phyloP scores from a whole-genome alignment of 2,113 vertebrate genomes.

The Pitta sordida region DNA sequence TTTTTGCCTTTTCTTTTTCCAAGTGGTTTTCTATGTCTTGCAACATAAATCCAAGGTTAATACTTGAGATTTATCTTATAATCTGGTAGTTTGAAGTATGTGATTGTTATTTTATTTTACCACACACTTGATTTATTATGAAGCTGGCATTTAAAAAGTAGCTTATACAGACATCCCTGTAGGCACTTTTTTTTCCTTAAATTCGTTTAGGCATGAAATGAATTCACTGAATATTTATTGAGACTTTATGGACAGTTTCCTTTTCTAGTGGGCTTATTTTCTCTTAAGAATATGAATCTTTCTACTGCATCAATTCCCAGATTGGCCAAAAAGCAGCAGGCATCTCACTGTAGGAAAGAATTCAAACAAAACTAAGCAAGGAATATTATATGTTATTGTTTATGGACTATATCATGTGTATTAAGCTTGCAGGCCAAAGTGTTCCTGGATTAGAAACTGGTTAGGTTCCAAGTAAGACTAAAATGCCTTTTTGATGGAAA shows the following conservation, averaged over 20 bases:
- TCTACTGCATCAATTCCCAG: slow-evolving; percentile 11
- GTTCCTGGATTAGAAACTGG: slow-evolving; percentile 14
- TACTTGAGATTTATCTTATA: slow-evolving; percentile 40
- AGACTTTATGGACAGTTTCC: slow-evolving; percentile 59
- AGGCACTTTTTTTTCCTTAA: slow-evolving; percentile 17
- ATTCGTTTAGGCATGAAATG: slow-evolving; percentile 58
- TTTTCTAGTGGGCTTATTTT: slow-evolving; percentile 57
- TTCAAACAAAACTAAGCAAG: slow-evolving; percentile 23
- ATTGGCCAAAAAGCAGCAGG: slow-evolving; percentile 1
- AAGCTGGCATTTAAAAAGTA: slow-evolving; percentile 54
- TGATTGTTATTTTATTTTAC: slow-evolving; percentile 48
- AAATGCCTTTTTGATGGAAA: slow-evolving; percentile 15
- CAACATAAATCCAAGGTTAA: slow-evolving; percentile 45
- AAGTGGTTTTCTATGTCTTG: slow-evolving; percentile 10
- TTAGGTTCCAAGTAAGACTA: neutral
- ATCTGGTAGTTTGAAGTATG: slow-evolving; percentile 37
- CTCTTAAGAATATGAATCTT: slow-evolving; percentile 33
- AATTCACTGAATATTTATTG: slow-evolving; percentile 68
- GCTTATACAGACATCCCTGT: slow-evolving; percentile 44
- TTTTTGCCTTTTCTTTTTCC: neutral
- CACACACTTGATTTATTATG: slow-evolving; percentile 31
- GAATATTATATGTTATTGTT: slow-evolving; percentile 22
- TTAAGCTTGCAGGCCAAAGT: neutral
- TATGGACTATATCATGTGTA: neutral
- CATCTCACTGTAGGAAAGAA: neutral